A percentile compares a stretch with the other conserved stretches of the same genome.
Evolutionary conservation across 2,888 invertebrate species (phyloP).

Genomic region (Tetanocera ferruginea): DNA sequence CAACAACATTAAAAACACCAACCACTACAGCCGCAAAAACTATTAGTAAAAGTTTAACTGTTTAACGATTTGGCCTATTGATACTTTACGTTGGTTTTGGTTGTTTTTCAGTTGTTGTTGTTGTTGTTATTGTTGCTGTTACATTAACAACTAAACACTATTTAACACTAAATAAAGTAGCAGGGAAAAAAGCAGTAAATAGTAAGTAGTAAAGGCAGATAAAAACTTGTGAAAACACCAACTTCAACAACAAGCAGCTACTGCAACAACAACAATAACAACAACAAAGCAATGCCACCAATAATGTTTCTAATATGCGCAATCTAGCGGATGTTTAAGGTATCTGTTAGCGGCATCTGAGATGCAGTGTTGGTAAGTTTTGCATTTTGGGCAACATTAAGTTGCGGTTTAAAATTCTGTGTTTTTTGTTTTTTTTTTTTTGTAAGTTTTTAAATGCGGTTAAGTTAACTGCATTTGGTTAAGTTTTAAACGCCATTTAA

Average conservation of each 20-base stretch:
- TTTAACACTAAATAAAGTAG: slow-evolving; percentile 21
- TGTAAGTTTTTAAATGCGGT: too few species aligned
- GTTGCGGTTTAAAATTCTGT: too few species aligned
- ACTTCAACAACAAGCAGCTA: not conserved
- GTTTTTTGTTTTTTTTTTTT: too few species aligned
- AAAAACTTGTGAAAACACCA: slow-evolving; percentile 3
- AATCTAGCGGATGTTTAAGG: slow-evolving; percentile 8
- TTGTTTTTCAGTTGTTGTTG: slow-evolving; percentile 13
- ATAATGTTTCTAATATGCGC: slow-evolving; percentile 46
- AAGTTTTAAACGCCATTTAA: not conserved
- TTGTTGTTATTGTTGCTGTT: slow-evolving; percentile 37
- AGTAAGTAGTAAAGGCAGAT: not conserved
- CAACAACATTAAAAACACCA: slow-evolving; percentile 3
- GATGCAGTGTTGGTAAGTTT: too few species aligned
- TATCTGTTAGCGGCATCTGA: slow-evolving; percentile 8
- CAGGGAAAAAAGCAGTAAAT: not conserved
- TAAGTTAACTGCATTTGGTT: too few species aligned
- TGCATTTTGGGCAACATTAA: too few species aligned
- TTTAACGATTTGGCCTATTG: slow-evolving; percentile 48
- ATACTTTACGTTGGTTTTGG: too few species aligned
- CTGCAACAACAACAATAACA: slow-evolving; percentile 8
- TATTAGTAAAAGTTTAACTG: slow-evolving; percentile 63
- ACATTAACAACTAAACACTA: slow-evolving; percentile 27
- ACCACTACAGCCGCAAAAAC: slow-evolving; percentile 41
- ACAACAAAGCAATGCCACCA: slow-evolving; percentile 6